Percentiles rank a stretch among this genome's conserved stretches.
phyloP scores from a whole-genome alignment of 2,888 invertebrate genomes.

The Leptogaster cylindrica region DNA sequence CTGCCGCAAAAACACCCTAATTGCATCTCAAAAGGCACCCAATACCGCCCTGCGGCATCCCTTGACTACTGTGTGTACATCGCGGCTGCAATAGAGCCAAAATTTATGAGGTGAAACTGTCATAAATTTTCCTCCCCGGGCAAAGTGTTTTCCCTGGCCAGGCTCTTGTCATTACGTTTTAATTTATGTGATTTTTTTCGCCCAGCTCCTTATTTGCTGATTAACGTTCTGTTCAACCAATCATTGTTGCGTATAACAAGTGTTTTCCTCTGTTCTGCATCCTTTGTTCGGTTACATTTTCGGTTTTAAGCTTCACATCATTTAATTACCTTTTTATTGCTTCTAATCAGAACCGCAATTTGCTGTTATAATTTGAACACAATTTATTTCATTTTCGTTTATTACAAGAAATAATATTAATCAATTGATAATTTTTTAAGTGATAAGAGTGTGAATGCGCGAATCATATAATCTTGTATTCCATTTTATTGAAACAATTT shows the following conservation, averaged over 20 bases:
- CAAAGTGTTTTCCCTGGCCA: conserved; percentile 33
- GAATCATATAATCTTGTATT: not conserved
- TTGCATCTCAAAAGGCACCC: not conserved
- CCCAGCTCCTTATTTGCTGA: not conserved
- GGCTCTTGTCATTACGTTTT: conserved; percentile 41
- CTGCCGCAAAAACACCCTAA: too few species aligned
- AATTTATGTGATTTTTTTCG: conserved; percentile 42
- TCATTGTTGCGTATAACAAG: conserved; percentile 17
- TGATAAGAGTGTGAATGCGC: conserved; percentile 20
- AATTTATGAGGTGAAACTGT: conserved; percentile 50
- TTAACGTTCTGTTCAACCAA: not conserved
- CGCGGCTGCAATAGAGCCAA: conserved; percentile 9
- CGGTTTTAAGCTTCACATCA: not conserved
- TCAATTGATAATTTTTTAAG: not conserved
- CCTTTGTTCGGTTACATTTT: conserved; percentile 2
- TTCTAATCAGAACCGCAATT: too few species aligned
- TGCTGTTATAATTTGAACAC: too few species aligned
- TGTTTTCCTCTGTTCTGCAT: conserved; percentile 11
- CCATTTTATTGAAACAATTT: not conserved
- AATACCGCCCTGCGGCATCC: conserved; percentile 12
- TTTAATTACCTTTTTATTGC: not conserved
- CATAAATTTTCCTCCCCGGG: conserved; percentile 45
- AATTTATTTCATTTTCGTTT: too few species aligned
- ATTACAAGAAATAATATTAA: too few species aligned
- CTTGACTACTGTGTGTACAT: conserved; percentile 25